These are phyloP conservation scores for Pyrocephalus nanus DNA, from an alignment of 2,797 vertebrate genomes.

Conservation along the genomic window DNA sequence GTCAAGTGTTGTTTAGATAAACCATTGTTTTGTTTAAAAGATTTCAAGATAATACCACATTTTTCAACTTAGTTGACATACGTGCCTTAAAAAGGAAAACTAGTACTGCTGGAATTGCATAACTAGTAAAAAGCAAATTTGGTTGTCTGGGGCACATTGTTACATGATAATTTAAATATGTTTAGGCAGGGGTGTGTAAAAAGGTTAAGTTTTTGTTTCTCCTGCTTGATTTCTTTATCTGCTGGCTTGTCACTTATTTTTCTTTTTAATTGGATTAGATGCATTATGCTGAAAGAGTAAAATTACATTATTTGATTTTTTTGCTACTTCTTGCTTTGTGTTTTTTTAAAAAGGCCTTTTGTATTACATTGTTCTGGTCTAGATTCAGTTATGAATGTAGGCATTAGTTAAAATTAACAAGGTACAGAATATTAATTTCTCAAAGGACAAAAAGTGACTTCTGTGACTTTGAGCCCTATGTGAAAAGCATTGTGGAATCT, in stretches of 20 bases:
- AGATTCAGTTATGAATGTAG: conserved; percentile 80
- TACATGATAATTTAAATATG: conserved; percentile 79
- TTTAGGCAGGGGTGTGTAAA: conserved; percentile 84
- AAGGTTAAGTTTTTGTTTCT: conserved; percentile 83
- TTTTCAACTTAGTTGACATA: conserved; percentile 84
- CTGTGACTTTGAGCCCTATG: conserved; percentile 76
- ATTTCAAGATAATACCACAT: conserved; percentile 76
- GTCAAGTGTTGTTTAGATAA: conserved; percentile 78
- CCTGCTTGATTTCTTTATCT: conserved; percentile 74
- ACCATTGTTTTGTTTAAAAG: conserved; percentile 76
- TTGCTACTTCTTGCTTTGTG: conserved; percentile 56
- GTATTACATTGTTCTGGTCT: conserved; percentile 78
- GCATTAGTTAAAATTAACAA: conserved; percentile 78
- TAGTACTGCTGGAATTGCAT: conserved; percentile 79
- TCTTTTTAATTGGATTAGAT: conserved; percentile 68
- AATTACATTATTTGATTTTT: conserved; percentile 69
- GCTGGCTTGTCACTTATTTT: conserved; percentile 73
- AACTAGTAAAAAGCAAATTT: conserved; percentile 76
- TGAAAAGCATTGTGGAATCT: conserved; percentile 80
- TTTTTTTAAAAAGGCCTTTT: conserved; percentile 70
- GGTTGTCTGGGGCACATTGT: conserved; percentile 84
- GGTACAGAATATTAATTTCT: conserved; percentile 78
- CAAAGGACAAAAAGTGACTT: conserved; percentile 75
- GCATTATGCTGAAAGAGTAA: conserved; percentile 60
- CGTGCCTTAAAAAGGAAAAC: conserved; percentile 94